These are phyloP conservation scores for Tenualosa ilisha DNA, from an alignment of 2,797 vertebrate genomes.

Conservation along the genomic window DNA sequence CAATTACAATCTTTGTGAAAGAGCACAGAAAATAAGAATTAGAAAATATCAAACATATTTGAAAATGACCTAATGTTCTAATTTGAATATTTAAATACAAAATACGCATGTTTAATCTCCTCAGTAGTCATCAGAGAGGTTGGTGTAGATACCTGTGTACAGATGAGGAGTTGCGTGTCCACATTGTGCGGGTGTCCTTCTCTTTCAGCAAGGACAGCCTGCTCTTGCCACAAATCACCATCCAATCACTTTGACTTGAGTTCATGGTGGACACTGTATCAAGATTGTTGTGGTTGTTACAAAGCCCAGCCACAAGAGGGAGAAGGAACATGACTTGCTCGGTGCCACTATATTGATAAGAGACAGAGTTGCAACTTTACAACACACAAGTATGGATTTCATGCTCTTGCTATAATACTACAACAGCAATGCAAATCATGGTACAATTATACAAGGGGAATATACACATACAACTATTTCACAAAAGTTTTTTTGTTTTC, in stretches of 20 bases:
- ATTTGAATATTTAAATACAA: not conserved
- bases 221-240: constrained; percentile 65
- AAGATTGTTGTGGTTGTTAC: constrained; percentile 71
- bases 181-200: constrained; percentile 62
- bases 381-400: not conserved
- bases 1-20: not conserved
- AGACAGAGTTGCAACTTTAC: not conserved
- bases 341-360: constrained; percentile 54
- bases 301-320: constrained; percentile 69
- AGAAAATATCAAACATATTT: too few species aligned
- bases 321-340: constrained; percentile 69
- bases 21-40: not conserved
- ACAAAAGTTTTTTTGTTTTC: too few species aligned
- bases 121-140: not conserved
- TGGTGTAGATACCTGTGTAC: constrained; percentile 63
- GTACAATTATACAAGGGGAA: not conserved
- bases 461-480: too few species aligned
- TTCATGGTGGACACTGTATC: constrained; percentile 62
- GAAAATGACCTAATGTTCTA: too few species aligned
- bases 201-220: constrained; percentile 68
- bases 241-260: constrained; percentile 71
- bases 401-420: not conserved
- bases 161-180: constrained; percentile 62
- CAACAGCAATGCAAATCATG: not conserved
- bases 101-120: not conserved